Evolutionary conservation across 2,888 invertebrate genomes (phyloP).

Genomic region (Drosophila anomelani): DNA sequence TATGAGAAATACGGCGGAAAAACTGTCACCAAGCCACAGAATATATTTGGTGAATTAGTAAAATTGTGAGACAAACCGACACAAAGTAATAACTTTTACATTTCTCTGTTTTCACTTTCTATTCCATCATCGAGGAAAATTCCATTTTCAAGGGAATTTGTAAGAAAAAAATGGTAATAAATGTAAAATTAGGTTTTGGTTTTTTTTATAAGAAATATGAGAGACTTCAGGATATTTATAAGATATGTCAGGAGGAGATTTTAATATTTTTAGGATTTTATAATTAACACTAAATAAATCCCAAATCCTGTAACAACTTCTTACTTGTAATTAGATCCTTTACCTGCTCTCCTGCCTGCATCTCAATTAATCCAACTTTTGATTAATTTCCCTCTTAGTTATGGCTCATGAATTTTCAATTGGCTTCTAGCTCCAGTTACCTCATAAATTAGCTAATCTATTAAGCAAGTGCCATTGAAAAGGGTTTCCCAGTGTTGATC

Average conservation of each 20-base stretch:
- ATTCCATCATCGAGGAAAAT: background rate
- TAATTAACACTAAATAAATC: background rate
- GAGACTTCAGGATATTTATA: background rate
- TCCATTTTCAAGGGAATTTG: background rate
- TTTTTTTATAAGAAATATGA: background rate
- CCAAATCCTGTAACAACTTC: background rate
- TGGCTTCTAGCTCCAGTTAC: background rate
- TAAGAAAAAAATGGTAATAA: background rate
- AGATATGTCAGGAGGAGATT: background rate
- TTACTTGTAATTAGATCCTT: too few species aligned
- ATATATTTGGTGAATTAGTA: conserved; percentile 33
- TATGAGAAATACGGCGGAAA: conserved; percentile 8
- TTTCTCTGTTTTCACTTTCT: conserved; percentile 2
- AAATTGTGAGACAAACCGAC: background rate
- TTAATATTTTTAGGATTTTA: too few species aligned
- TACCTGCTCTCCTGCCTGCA: background rate
- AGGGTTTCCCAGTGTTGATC: conserved; percentile 11
- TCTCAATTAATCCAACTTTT: conserved; percentile 1
- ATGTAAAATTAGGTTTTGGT: background rate
- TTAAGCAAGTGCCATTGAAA: conserved; percentile 14
- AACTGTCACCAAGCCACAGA: conserved; percentile 33
- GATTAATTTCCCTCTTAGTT: conserved; percentile 9
- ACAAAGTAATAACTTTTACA: conserved; percentile 16
- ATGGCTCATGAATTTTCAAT: conserved; percentile 7
- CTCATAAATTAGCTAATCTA: conserved; percentile 26